A percentile compares a stretch with the other conserved stretches of the same genome.
Conservation (phyloP, 2,888 invertebrate species). For the Agrotis exclamationis region DNA sequence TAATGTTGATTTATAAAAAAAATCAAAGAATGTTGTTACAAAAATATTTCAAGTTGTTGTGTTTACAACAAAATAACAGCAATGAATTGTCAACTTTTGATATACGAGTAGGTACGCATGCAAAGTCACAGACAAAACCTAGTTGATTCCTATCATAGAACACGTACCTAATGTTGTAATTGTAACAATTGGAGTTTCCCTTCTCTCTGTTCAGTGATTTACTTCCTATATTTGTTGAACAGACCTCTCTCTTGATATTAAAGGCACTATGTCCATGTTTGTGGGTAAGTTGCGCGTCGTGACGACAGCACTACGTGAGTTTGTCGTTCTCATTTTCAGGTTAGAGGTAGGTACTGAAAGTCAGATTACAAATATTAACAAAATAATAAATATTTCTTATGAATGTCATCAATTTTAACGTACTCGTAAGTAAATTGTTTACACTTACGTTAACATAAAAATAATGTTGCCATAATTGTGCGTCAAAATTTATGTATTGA, state of each 20-base stretch:
- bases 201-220: slow-evolving; percentile 1
- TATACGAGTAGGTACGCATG: no score
- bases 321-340: slow-evolving; percentile 42
- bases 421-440: no score
- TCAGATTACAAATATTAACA: background rate
- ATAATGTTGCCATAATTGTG: no score
- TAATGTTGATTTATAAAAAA: no score
- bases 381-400: background rate
- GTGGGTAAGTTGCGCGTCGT: slow-evolving; percentile 1
- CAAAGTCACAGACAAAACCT: background rate
- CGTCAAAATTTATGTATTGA: no score
- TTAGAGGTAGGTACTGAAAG: slow-evolving; percentile 18
- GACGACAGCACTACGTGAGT: slow-evolving; percentile 34
- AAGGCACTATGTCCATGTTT: slow-evolving; percentile 3
- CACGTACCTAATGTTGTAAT: slow-evolving; percentile 1
- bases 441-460: no score
- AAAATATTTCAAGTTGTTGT: no score
- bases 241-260: slow-evolving; percentile 1
- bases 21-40: no score
- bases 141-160: background rate
- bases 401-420: background rate
- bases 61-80: no score
- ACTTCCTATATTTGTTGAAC: slow-evolving; percentile 13
- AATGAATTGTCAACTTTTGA: background rate
- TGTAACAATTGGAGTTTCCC: slow-evolving; percentile 35